Conservation (phyloP, 1,140 invertebrate species). For the Helicoverpa armigera region DNA sequence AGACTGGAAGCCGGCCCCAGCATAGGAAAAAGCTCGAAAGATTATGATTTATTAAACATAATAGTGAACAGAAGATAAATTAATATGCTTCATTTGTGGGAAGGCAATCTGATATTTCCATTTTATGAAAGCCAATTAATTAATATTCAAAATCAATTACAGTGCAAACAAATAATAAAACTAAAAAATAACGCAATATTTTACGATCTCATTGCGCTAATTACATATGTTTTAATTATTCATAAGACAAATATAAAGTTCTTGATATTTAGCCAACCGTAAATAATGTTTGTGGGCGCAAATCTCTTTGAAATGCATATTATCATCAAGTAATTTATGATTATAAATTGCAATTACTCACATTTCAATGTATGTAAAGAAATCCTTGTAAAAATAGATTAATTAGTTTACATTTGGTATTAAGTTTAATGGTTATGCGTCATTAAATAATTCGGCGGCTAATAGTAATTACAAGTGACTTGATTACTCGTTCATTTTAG, state of each 20-base stretch:
- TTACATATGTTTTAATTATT: constrained; percentile 18
- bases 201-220: neutral
- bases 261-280: neutral
- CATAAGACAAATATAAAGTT: constrained; percentile 1
- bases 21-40: too few relatives aligned
- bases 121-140: too few relatives aligned
- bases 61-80: too few relatives aligned
- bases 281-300: neutral
- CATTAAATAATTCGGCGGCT: neutral
- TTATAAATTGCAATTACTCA: neutral
- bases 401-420: neutral
- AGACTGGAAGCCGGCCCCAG: too few relatives aligned
- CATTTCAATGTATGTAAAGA: neutral
- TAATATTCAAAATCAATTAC: neutral
- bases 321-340: constrained; percentile 6
- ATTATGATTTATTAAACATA: too few relatives aligned
- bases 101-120: too few relatives aligned
- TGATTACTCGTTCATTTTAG: too few relatives aligned
- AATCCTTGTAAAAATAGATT: constrained; percentile 13
- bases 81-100: too few relatives aligned
- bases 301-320: neutral
- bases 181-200: neutral
- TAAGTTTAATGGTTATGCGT: neutral
- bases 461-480: neutral
- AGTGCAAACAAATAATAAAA: neutral